Percentiles rank a stretch among this genome's conserved stretches.
These are phyloP conservation scores for Netelia melanura DNA, from an alignment of 2,888 invertebrate genomes.

Conservation along the genomic window DNA sequence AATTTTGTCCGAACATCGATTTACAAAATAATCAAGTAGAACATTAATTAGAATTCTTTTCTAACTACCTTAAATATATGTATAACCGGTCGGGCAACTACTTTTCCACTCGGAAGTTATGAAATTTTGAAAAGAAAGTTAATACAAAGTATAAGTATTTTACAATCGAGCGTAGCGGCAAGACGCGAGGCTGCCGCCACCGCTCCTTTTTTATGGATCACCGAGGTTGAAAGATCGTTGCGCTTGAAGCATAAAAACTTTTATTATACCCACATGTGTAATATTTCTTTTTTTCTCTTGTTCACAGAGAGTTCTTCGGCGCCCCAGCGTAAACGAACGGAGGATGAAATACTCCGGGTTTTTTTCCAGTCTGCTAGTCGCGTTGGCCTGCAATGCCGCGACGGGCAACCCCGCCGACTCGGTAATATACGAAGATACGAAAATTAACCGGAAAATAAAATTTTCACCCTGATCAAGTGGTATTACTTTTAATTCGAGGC, in stretches of 20 bases:
- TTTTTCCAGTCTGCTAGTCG: slow-evolving; percentile 12
- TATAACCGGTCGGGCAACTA: too few species aligned
- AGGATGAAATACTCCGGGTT: slow-evolving; percentile 35
- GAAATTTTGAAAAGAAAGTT: neutral
- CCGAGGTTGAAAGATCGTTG: slow-evolving; percentile 3
- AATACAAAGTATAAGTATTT: neutral
- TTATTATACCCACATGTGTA: neutral
- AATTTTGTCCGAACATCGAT: neutral
- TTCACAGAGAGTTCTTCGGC: slow-evolving; percentile 29
- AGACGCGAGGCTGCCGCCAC: slow-evolving; percentile 11
- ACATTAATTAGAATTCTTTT: too few species aligned
- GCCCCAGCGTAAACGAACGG: slow-evolving; percentile 2
- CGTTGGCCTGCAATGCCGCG: slow-evolving; percentile 26
- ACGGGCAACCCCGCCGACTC: slow-evolving; percentile 12
- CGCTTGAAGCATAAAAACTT: neutral
- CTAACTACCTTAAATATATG: too few species aligned
- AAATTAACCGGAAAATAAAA: neutral
- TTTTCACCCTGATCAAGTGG: neutral
- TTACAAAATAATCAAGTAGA: too few species aligned
- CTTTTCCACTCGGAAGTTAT: neutral
- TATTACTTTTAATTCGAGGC: neutral
- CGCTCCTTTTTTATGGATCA: slow-evolving; percentile 12
- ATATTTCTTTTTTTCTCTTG: neutral
- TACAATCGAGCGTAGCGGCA: neutral
- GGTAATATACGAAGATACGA: slow-evolving; percentile 38